phyloP scores from a whole-genome alignment of 2,797 vertebrate species.

The Pseudopleuronectes americanus region DNA sequence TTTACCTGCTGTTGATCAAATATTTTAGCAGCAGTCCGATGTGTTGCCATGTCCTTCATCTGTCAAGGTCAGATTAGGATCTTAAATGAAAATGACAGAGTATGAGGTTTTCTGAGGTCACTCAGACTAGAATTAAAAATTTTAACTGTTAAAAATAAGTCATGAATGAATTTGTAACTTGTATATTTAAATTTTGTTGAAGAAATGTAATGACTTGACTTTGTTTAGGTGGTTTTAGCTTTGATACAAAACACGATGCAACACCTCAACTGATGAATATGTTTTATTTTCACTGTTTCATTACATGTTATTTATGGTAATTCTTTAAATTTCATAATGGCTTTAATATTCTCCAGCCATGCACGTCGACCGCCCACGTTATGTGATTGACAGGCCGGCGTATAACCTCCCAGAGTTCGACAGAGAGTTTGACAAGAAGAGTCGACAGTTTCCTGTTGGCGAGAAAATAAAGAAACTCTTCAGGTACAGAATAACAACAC shows the following conservation, averaged over 20 bases:
- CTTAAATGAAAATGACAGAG: neutral
- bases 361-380: slow-evolving; percentile 81
- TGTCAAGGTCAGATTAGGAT: slow-evolving; percentile 69
- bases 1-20: slow-evolving; percentile 47
- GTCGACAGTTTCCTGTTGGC: slow-evolving; percentile 85
- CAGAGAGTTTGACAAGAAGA: slow-evolving; percentile 92
- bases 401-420: slow-evolving; percentile 89
- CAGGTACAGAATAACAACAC: slow-evolving; percentile 81
- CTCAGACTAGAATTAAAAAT: no score
- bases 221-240: no score
- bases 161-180: no score
- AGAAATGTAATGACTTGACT: no score
- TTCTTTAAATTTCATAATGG: no score
- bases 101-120: neutral
- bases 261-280: no score
- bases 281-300: no score
- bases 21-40: slow-evolving; percentile 34
- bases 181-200: no score
- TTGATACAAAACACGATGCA: no score
- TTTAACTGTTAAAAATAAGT: no score
- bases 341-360: slow-evolving; percentile 47
- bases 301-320: no score
- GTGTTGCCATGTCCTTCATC: slow-evolving; percentile 38
- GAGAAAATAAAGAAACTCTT: slow-evolving; percentile 88
- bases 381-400: slow-evolving; percentile 86